These are phyloP conservation scores for Hozukius guyotensis DNA, from an alignment of 2,797 vertebrate species.

Conservation along the genomic window DNA sequence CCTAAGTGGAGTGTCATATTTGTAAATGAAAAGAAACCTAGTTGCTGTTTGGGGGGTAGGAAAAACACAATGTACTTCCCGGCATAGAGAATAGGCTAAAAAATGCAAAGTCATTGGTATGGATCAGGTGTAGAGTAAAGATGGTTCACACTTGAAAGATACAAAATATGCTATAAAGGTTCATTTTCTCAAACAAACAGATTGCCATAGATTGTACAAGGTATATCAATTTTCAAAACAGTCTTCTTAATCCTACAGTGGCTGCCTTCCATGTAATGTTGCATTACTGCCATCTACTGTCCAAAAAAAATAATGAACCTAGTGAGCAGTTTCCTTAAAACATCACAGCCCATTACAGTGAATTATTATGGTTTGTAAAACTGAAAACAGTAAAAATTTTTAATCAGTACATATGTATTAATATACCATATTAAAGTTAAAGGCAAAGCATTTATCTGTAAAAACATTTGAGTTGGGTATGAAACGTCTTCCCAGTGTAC, in stretches of 20 bases:
- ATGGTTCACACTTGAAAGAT: not conserved
- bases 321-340: not conserved
- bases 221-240: not conserved
- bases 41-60: too few relatives aligned
- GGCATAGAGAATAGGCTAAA: not conserved
- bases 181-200: not conserved
- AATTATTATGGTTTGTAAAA: too few relatives aligned
- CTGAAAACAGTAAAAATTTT: not conserved
- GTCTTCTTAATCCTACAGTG: not conserved
- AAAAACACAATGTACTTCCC: not conserved
- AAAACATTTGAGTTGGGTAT: not conserved
- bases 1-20: not conserved
- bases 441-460: not conserved
- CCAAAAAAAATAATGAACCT: not conserved
- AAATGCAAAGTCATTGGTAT: not conserved
- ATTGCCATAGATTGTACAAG: not conserved
- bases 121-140: not conserved
- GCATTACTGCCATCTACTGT: slow-evolving; percentile 49
- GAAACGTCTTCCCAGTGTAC: not conserved
- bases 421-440: not conserved
- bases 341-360: rapidly evolving
- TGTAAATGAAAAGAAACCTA: not conserved
- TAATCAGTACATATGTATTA: not conserved
- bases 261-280: not conserved
- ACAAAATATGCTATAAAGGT: not conserved